A percentile compares a stretch with the other conserved stretches of the same genome.
These are phyloP conservation scores for Falco punctatus DNA, from an alignment of 2,113 vertebrate species.

Conservation along the genomic window DNA sequence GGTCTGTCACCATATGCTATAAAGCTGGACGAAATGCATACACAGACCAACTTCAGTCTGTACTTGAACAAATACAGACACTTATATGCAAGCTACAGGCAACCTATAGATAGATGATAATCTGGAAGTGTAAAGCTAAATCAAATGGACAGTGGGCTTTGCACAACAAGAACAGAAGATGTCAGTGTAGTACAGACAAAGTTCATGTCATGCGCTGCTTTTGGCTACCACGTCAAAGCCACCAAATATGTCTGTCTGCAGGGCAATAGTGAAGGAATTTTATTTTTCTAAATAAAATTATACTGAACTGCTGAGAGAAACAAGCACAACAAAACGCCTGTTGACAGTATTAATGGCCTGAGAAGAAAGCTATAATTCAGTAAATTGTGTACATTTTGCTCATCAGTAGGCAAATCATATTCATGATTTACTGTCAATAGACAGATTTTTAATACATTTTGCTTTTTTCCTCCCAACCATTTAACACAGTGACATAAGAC, in stretches of 20 bases:
- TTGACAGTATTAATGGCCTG: background rate
- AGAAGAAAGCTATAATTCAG: background rate
- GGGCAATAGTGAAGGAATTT: background rate
- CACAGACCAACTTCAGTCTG: background rate
- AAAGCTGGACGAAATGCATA: background rate
- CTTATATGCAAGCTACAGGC: background rate
- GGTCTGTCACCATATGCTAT: background rate
- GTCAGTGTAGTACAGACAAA: background rate
- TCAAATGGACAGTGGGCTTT: background rate
- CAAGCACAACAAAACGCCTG: background rate
- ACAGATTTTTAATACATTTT: background rate
- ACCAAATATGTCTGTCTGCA: background rate
- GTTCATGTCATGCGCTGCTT: background rate
- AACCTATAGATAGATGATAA: background rate
- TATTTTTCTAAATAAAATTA: constrained; percentile 12
- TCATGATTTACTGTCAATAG: background rate
- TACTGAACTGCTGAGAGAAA: background rate
- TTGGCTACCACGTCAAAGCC: constrained; percentile 9
- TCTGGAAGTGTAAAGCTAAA: background rate
- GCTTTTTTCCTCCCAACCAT: background rate
- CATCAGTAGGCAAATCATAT: background rate
- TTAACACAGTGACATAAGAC: background rate
- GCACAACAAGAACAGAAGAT: background rate
- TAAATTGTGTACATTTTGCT: background rate
- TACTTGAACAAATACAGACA: background rate